Conservation (phyloP, 2,797 vertebrate species). For the Sebastes iracundus region DNA sequence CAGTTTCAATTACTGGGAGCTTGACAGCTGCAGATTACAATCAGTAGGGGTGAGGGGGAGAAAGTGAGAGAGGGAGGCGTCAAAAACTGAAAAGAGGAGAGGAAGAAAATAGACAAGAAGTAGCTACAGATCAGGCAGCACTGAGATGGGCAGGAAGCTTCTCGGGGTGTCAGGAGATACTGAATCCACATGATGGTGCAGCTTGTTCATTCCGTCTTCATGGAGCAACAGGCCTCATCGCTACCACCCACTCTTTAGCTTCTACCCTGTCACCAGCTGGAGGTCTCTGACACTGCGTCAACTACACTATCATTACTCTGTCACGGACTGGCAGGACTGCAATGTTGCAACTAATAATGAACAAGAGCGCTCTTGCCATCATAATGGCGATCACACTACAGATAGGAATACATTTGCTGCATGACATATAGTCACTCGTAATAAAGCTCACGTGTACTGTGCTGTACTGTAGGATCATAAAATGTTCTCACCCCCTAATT, state of each 20-base stretch:
- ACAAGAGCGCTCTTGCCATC: slow-evolving; percentile 3
- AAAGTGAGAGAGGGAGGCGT: slow-evolving; percentile 47
- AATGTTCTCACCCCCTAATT: slow-evolving; percentile 56
- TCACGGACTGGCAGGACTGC: slow-evolving; percentile 26
- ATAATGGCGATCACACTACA: slow-evolving; percentile 10
- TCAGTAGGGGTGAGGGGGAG: slow-evolving; percentile 75
- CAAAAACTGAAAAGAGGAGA: slow-evolving; percentile 43
- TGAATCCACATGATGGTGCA: slow-evolving; percentile 9
- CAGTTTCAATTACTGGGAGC: slow-evolving; percentile 93
- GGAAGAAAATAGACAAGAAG: slow-evolving; percentile 32
- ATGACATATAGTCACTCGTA: slow-evolving; percentile 41
- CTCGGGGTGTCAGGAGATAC: slow-evolving; percentile 18
- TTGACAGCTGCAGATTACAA: slow-evolving; percentile 93
- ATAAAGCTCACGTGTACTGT: slow-evolving; percentile 42
- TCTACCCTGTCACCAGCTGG: slow-evolving; percentile 34
- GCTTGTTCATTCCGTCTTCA: not conserved
- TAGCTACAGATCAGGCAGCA: slow-evolving; percentile 17
- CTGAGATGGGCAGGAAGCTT: not conserved
- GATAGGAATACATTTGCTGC: slow-evolving; percentile 38
- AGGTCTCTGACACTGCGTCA: slow-evolving; percentile 33
- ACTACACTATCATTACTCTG: slow-evolving; percentile 55
- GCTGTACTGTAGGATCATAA: slow-evolving; percentile 45
- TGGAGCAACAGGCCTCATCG: slow-evolving; percentile 44
- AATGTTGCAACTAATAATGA: slow-evolving; percentile 50
- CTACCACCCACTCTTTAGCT: slow-evolving; percentile 49